A percentile compares a stretch with the other conserved stretches of the same genome.
phyloP scores from a whole-genome alignment of 2,888 invertebrate genomes.

The Acrobasis consociella region DNA sequence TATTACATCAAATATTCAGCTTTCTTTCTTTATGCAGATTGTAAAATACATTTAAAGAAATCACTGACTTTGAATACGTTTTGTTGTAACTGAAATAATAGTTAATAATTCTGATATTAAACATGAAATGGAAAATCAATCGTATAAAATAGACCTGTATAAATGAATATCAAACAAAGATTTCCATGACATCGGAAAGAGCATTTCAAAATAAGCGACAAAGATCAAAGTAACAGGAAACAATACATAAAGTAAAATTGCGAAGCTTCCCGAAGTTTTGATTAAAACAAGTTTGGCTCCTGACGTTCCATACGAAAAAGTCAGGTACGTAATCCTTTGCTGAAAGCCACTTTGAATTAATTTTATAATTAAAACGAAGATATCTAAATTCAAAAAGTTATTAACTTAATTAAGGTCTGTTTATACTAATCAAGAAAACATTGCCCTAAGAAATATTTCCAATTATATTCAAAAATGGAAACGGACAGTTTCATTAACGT shows the following conservation, averaged over 20 bases:
- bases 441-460: background rate
- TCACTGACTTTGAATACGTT: too few relatives aligned
- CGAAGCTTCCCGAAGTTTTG: constrained; percentile 18
- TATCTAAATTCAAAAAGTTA: constrained; percentile 2
- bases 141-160: background rate
- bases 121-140: background rate
- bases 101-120: too few relatives aligned
- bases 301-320: constrained; percentile 15
- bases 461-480: background rate
- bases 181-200: background rate
- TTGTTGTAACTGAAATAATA: too few relatives aligned
- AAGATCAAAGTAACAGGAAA: constrained; percentile 13
- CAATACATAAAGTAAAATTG: constrained; percentile 11
- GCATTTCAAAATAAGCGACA: constrained; percentile 1
- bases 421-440: background rate
- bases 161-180: background rate
- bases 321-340: constrained; percentile 12
- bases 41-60: too few relatives aligned
- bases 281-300: constrained; percentile 21
- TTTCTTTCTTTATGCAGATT: too few relatives aligned
- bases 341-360: constrained; percentile 5
- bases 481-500: constrained; percentile 1
- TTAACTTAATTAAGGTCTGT: constrained; percentile 1
- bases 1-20: too few relatives aligned
- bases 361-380: constrained; percentile 8